These are phyloP conservation scores for Clostera curtula DNA, from an alignment of 2,888 invertebrate species.

Conservation along the genomic window DNA sequence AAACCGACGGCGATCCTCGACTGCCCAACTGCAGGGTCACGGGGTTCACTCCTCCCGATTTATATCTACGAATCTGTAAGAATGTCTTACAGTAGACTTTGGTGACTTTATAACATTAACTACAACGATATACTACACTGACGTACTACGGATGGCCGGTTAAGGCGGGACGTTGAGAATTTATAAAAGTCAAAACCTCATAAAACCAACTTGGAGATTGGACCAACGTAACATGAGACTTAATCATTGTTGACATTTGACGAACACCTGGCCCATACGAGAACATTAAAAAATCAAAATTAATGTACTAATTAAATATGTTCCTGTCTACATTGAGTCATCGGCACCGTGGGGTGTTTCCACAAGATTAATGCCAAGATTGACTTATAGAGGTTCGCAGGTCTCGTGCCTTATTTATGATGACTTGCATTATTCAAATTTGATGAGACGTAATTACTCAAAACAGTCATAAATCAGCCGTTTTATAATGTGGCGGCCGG, in stretches of 20 bases:
- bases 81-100: too few relatives aligned
- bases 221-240: constrained; percentile 55
- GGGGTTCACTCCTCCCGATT: too few relatives aligned
- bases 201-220: constrained; percentile 44
- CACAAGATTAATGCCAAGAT: constrained; percentile 62
- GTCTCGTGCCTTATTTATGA: constrained; percentile 58
- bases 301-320: constrained; percentile 71
- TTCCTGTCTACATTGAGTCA: constrained; percentile 64
- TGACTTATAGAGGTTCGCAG: constrained; percentile 64
- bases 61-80: too few relatives aligned
- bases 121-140: too few relatives aligned
- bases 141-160: constrained; percentile 54
- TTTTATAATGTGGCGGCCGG: constrained; percentile 55
- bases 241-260: constrained; percentile 71
- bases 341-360: constrained; percentile 55
- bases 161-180: constrained; percentile 61
- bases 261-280: constrained; percentile 59
- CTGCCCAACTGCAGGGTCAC: too few relatives aligned
- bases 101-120: too few relatives aligned
- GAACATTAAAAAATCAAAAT: constrained; percentile 64
- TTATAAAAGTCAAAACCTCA: constrained; percentile 69
- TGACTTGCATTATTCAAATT: constrained; percentile 70
- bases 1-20: too few relatives aligned
- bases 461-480: constrained; percentile 68
- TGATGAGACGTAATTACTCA: constrained; percentile 73